Evolutionary conservation across 2,113 vertebrate species (phyloP), one percentile per base, ranked within the genome.

Genomic region (Alosa alosa): DNA sequence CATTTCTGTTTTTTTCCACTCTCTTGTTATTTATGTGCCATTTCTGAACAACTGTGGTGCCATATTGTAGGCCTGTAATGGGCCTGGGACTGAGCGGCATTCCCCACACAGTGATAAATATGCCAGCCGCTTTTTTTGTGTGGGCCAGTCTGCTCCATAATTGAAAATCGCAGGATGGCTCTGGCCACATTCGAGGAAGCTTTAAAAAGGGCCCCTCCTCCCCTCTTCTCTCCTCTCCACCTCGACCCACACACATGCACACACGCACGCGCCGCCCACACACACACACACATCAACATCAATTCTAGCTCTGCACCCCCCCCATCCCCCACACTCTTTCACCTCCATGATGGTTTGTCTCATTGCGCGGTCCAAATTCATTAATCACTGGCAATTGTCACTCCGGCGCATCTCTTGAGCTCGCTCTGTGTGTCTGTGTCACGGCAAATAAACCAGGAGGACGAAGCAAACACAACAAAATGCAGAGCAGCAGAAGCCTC

Each of bases 101-200:
- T 72, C 64, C 64, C 64, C 64, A 72, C 64, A 72, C 64, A 72
- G 64, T 72, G 64, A 72, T 72, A 72, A 72, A 72, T 72, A 72
- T 72, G 64, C 64, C 64, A 72, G 64, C 8, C n/a, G 13, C 3
- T 25, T 36, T 72, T 72, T 25, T 72, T 72, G 64, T 72, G 64
- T 72, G 64, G 64, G n/a, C 64, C 78, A 39, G 60, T 82, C 86
- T 68, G 44, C n/a, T 25, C 87, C 57, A 68, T 57, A 84, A 84
- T 86, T 31, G 25, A 82, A 81, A 86, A 86, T 84, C 85, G 86
- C 87, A 88, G 60, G 50, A 31, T 84, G 55, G 57, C 44, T 72
- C 85, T 86, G 52, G 36, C 45, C 78, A 84, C 83, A 82, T 84
- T 84, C 52, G 47, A 86, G 36, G 0, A 18, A 82, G 72, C 84